Conservation (phyloP, 2,797 vertebrate genomes). For the Phrynocephalus guinanensis region DNA sequence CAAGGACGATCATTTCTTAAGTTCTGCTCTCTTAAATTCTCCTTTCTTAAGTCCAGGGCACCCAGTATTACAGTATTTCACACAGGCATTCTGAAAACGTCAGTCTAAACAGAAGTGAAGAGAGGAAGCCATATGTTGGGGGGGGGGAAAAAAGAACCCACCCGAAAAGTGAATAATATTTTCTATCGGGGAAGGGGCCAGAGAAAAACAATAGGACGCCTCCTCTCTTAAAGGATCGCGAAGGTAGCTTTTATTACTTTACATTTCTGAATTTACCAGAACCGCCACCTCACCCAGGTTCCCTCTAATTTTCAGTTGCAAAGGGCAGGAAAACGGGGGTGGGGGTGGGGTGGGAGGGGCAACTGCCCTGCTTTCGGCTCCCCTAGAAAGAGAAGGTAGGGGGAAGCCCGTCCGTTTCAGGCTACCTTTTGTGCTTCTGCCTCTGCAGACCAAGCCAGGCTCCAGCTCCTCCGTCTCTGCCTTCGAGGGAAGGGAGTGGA, state of each 20-base stretch:
- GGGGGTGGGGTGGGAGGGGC: not conserved
- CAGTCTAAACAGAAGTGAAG: not conserved
- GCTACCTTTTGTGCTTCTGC: slow-evolving; percentile 22
- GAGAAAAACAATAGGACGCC: not conserved
- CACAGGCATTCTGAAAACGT: not conserved
- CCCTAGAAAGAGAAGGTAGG: not conserved
- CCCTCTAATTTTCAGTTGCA: slow-evolving; percentile 4
- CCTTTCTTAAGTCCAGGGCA: not conserved
- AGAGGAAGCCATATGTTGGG: no score
- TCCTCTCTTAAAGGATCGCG: not conserved
- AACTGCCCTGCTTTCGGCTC: no score
- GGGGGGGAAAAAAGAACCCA: not conserved
- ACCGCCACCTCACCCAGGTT: not conserved
- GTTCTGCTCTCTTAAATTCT: no score
- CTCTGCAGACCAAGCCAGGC: slow-evolving; percentile 8
- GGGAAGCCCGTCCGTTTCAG: not conserved
- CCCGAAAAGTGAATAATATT: not conserved
- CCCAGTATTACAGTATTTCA: not conserved
- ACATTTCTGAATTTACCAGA: not conserved
- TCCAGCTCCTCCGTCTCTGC: not conserved
- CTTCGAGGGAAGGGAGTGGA: not conserved
- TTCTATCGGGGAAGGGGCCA: not conserved
- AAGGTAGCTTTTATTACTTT: not conserved
- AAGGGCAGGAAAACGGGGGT: not conserved
- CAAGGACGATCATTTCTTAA: not conserved